Base-by-base conservation (phyloP, 2,797 vertebrate species). In the Aphelocoma californica region DNA sequence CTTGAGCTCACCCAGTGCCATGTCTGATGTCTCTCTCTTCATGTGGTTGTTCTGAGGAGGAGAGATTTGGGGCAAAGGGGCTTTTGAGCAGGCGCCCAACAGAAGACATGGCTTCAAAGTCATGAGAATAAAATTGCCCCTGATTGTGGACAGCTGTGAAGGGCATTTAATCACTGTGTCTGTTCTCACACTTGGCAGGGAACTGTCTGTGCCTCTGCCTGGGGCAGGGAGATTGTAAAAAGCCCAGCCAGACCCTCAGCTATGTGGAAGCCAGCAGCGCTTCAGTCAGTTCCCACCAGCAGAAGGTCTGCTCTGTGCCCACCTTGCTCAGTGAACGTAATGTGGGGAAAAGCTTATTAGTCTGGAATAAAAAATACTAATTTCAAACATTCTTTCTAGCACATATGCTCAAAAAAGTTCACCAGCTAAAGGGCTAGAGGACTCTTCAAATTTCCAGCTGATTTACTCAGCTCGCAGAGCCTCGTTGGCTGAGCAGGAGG, bases 381-480 rank as follows among this genome's bases (percentile, higher is more conserved):
- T 95, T 96, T 97, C 84, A 72, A 93, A 54, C 81, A 90, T 65
- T 86, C 70, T 92, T 94, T 67, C 79, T 94, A 48, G 88, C 89
- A 93, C 96, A 95, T 95, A 66, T 95, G 91, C 89, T 96, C 92
- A 69, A 78, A 97, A 93, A 93, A 84, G 80, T 88, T 97, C 85
- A 92, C 92, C 93, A 97, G 96, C 93, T 81, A 96, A 97, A 95
- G 81, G 93, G 89, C 89, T 82, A 92, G 82, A 85, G 85, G 90
- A 93, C 93, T 90, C 91, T 95, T 94, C 79, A 93, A 81, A 95
- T 93, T 85, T 80, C 62, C 92, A 94, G 93, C 71, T 72, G 95
- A 87, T 94, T 96, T 96, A 95, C 94, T 96, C 96, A 2, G 62
- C 92, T 94, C 93, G 81, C 53, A 20, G 78, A 89, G 96, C 47